Evolutionary conservation across 2,113 vertebrate species (phyloP), one percentile per base, ranked within the genome.

Genomic region (Stictonetta naevosa): DNA sequence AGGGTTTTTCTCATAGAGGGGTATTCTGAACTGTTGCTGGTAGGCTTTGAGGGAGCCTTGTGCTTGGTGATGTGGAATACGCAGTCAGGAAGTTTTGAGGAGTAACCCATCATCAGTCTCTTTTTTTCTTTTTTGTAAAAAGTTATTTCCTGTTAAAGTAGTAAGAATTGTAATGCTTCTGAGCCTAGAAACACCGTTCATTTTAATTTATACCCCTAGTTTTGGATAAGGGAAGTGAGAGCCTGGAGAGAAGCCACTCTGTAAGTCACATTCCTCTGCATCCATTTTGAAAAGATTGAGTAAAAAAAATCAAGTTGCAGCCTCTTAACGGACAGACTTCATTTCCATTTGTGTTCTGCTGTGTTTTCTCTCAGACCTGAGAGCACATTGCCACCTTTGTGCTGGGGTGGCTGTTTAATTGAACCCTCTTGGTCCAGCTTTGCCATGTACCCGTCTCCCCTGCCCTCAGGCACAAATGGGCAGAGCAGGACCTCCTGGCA

Each of bases 281-380:
- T 48, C 3, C 2, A 0, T 81, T 86, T 62, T 48, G 23, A 60
- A 83, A 83, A 83, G 10, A 8, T 18, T 68, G 80, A 60, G 23
- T 83, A 40, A 40, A 40, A 68, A 77, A 85, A 28, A 2, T 31
- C 20, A 36, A 56, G 11, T 64, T 1, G 7, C 21, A 64, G 17
- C 55, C 71, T 48, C 28, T 52, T 66, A 4, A 83, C 23, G 26
- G 56, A 21, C 9, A 20, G 23, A 4, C 8, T 59, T 77, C 12
- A 28, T 29, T 84, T 58, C 53, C 31, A n/a, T 40, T 82, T 81
- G 18, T 63, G 13, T 38, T 81, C 69, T 68, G 20, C 33, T 42
- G 0, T 21, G 3, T 20, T 22, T 55, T 63, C 1, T 1, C 53
- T 83, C 6, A 2, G n/a, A 26, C 36, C 34, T 22, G 33, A 22